Evolutionary conservation across 2,113 vertebrate genomes (phyloP).

Genomic region (Serinus canaria): DNA sequence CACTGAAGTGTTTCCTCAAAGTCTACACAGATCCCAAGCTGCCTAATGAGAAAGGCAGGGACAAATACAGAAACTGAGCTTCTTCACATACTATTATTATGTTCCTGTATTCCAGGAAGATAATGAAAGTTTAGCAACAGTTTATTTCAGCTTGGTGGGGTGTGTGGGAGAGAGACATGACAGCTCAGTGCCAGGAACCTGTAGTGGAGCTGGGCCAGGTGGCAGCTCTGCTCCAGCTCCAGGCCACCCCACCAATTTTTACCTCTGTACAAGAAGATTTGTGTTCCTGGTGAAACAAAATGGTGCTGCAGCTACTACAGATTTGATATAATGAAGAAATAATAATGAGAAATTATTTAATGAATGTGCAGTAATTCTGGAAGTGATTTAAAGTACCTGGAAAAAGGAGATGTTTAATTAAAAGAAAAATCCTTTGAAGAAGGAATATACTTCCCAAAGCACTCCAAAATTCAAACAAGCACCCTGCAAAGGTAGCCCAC

Average conservation of each 20-base stretch:
- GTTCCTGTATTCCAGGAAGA: not conserved
- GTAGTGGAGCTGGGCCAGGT: fast-evolving
- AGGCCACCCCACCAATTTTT: not conserved
- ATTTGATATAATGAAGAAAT: not conserved
- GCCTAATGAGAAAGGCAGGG: not conserved
- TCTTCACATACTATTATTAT: not conserved
- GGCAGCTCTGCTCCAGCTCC: not conserved
- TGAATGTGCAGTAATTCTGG: fast-evolving
- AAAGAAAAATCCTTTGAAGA: not conserved
- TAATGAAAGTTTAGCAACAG: not conserved
- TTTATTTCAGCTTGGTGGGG: not conserved
- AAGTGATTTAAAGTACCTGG: not conserved
- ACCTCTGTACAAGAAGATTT: not conserved
- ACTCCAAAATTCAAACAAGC: not conserved
- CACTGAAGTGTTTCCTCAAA: not conserved
- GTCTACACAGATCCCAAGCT: not conserved
- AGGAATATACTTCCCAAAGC: not conserved
- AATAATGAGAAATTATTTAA: not conserved
- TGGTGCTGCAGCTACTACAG: not conserved
- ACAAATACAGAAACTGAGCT: not conserved
- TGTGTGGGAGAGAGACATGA: not conserved
- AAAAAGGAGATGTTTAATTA: not conserved
- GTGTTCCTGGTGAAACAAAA: not conserved
- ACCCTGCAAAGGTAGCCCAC: not conserved
- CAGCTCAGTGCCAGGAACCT: not conserved